These are phyloP conservation scores for Pelobates fuscus DNA, from an alignment of 2,113 vertebrate species.

Conservation along the genomic window DNA sequence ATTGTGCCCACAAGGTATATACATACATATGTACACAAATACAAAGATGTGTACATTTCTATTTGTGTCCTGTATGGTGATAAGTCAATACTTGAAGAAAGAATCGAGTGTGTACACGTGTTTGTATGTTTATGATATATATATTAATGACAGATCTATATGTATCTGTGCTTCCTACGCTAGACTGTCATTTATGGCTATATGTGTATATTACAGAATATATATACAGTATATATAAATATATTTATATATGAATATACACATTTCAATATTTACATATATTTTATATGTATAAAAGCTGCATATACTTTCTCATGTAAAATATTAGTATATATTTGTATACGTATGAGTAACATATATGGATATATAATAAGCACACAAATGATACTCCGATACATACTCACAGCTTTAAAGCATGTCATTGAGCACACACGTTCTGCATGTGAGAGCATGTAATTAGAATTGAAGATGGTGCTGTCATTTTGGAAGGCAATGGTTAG, in stretches of 20 bases:
- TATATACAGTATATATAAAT: slow-evolving; percentile 25
- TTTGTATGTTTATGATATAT: slow-evolving; percentile 35
- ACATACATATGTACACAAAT: too few relatives aligned
- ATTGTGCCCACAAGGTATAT: too few relatives aligned
- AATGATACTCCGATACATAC: neutral
- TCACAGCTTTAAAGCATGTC: slow-evolving; percentile 44
- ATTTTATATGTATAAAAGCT: neutral
- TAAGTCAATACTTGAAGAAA: too few relatives aligned
- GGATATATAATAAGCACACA: neutral
- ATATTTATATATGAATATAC: slow-evolving; percentile 21
- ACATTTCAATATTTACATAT: slow-evolving; percentile 28
- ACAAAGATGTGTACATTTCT: too few relatives aligned
- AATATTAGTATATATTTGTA: slow-evolving; percentile 21
- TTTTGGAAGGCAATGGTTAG: neutral
- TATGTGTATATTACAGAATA: slow-evolving; percentile 17
- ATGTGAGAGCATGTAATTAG: slow-evolving; percentile 16
- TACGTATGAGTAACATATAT: slow-evolving; percentile 6
- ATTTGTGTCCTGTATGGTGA: too few relatives aligned
- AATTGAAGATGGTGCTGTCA: neutral
- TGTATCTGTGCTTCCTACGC: slow-evolving; percentile 14
- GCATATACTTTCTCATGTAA: neutral
- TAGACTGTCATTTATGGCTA: slow-evolving; percentile 15
- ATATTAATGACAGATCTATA: slow-evolving; percentile 36
- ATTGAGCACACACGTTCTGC: slow-evolving; percentile 22
- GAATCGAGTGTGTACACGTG: too few relatives aligned